Evolutionary conservation across 2,888 invertebrate species (phyloP).

Genomic region (Saturnia japonica): DNA sequence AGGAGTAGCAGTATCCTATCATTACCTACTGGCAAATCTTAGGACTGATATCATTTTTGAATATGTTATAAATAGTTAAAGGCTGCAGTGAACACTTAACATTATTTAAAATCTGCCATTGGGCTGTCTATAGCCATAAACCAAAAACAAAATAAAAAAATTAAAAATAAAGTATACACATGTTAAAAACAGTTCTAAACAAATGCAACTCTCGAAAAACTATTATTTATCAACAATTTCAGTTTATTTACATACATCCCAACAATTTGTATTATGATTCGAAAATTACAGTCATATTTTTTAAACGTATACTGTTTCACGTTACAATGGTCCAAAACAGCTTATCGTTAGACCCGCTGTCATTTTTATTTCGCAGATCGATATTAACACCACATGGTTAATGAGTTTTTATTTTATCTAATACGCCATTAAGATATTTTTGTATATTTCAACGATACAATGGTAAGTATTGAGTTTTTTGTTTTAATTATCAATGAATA

Average conservation of each 20-base stretch:
- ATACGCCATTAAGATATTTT: constrained; percentile 23
- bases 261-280: background rate
- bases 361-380: constrained; percentile 30
- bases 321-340: constrained; percentile 2
- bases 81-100: too few species aligned
- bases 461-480: constrained; percentile 5
- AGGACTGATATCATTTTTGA: too few species aligned
- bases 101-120: too few species aligned
- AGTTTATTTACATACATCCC: background rate
- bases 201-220: too few species aligned
- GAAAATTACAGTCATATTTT: background rate
- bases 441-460: constrained; percentile 19
- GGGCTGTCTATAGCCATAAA: too few species aligned
- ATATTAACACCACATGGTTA: constrained; percentile 34
- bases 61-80: too few species aligned
- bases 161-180: too few species aligned
- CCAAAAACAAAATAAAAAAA: too few species aligned
- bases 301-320: background rate
- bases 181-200: too few species aligned
- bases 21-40: too few species aligned
- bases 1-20: too few species aligned
- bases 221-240: too few species aligned
- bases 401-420: constrained; percentile 44
- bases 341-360: constrained; percentile 32
- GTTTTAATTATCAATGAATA: background rate